These are phyloP conservation scores for Adelphocoris suturalis DNA, from an alignment of 2,888 invertebrate genomes.

Conservation along the genomic window DNA sequence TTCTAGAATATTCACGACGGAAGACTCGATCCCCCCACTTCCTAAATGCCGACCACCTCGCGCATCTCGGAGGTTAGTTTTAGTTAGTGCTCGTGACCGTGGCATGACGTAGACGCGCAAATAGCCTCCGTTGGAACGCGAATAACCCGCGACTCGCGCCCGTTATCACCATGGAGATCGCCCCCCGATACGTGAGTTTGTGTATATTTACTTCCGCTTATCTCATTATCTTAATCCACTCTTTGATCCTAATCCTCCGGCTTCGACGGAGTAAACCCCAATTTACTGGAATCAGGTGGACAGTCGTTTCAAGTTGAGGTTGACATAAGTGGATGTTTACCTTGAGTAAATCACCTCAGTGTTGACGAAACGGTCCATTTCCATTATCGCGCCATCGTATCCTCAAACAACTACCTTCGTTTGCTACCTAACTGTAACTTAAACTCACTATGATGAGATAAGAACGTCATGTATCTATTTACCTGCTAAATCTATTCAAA, in stretches of 20 bases:
- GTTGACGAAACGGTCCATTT: conserved; percentile 11
- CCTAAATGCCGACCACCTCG: background rate
- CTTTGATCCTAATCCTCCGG: background rate
- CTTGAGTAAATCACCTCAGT: conserved; percentile 22
- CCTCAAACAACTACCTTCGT: no score
- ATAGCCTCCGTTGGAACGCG: background rate
- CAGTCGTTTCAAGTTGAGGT: background rate
- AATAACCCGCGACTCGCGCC: background rate
- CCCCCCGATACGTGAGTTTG: conserved; percentile 40
- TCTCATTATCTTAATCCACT: background rate
- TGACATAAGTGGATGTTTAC: background rate
- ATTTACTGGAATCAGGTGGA: background rate
- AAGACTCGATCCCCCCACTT: background rate
- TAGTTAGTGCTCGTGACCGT: background rate
- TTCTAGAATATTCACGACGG: background rate
- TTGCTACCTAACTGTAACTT: no score
- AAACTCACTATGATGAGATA: no score
- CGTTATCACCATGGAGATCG: background rate
- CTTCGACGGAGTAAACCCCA: background rate
- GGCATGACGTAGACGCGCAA: background rate
- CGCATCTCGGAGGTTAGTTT: background rate
- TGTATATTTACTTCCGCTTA: background rate
- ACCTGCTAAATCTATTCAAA: no score
- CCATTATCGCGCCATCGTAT: background rate
- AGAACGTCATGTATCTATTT: no score